A percentile compares a stretch with the other conserved stretches of the same genome.
These are phyloP conservation scores for Eupsittula cactorum DNA, from an alignment of 2,113 vertebrate species.

Conservation along the genomic window DNA sequence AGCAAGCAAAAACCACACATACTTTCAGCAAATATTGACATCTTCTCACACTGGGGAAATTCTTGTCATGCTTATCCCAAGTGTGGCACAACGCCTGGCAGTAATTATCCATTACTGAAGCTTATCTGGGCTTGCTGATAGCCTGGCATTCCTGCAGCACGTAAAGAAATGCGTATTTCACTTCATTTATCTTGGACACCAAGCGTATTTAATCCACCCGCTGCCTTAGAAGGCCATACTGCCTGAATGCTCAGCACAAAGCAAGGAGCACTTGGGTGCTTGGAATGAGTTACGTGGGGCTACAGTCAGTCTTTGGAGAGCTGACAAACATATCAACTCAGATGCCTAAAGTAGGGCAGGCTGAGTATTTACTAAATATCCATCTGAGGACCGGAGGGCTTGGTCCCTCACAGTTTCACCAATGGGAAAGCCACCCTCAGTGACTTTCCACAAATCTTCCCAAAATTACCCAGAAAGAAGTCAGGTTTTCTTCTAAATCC, in stretches of 20 bases:
- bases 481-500: neutral
- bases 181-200: neutral
- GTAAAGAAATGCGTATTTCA: constrained; percentile 5
- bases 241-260: neutral
- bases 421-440: neutral
- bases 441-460: neutral
- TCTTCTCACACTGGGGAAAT: neutral
- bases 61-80: constrained; percentile 30
- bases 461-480: neutral
- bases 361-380: neutral
- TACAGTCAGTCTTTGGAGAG: neutral
- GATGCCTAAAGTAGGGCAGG: neutral
- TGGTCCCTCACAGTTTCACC: neutral
- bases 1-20: neutral
- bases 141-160: neutral
- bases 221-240: neutral
- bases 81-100: constrained; percentile 6
- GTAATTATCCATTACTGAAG: constrained; percentile 11
- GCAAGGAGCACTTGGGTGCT: neutral
- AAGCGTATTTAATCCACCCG: neutral
- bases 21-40: neutral
- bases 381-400: neutral
- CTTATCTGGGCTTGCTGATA: constrained; percentile 35
- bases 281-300: neutral
- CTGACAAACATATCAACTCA: neutral